Evolutionary conservation across 2,113 vertebrate species (phyloP), one percentile per base, ranked within the genome.

Genomic region (Chelonoidis abingdonii): DNA sequence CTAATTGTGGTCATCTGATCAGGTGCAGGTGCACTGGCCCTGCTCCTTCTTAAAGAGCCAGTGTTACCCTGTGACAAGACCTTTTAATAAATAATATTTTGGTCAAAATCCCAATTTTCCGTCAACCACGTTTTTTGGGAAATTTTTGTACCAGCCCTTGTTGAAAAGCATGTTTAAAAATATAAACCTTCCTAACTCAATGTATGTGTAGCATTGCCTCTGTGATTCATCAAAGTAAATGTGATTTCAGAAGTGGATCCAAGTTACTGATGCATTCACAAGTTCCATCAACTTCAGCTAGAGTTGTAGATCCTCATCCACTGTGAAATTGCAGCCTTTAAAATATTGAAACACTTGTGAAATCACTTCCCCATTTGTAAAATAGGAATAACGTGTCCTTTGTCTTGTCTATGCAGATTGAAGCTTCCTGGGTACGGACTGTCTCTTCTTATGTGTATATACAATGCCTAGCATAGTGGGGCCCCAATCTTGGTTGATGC

Each of bases 401-500:
- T 12, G 35, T 49, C 14, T 19, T 29, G 3, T 85, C 16, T 19
- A 50, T 7, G 8, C 41, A 89, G 79, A 81, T 31, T 84, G 54
- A 81, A 72, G 31, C n/a, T 69, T 27, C 29, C 29, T 59, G 27
- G 57, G 57, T 59, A 59, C 12, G 5, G 57, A 29, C 57, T 12
- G 57, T 38, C 35, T 52, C 35, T 29, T 38, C 4, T 50, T 76
- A 1, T 10, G 57, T 59, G 10, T 49, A 3, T 38, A n/a, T 2
- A 95, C 84, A 31, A 80, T 93, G 82, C 53, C 83, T 91, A 59
- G n/a, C 79, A 22, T 65, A 82, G 92, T 59, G 93, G 52, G 81
- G 92, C 89, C 62, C 75, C 90, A 80, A 5, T 84, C 84, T 90
- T 27, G 69, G 52, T 21, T n/a, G 81, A 41, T 86, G 69, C 53